These are phyloP conservation scores for Epizoanthus ramosus DNA, from an alignment of 92 coral and sea anemone species.

Conservation along the genomic window DNA sequence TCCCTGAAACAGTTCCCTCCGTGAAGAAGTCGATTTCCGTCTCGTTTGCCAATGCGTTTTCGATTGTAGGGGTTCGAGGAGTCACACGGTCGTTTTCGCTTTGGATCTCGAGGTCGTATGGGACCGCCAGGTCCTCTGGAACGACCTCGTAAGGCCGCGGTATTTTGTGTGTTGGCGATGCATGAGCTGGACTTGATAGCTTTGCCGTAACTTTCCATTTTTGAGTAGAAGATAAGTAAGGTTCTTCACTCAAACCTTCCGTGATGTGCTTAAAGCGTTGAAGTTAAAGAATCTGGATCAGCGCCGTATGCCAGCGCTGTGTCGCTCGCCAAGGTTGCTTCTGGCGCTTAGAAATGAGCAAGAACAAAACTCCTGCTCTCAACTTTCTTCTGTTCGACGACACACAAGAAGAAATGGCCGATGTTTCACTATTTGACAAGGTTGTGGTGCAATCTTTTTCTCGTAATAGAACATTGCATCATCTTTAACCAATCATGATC, in stretches of 20 bases:
- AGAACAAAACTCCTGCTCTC: background rate
- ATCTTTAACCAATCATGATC: slow-evolving; percentile 36
- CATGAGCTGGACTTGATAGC: background rate
- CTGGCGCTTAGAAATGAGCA: background rate
- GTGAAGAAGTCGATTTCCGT: slow-evolving; percentile 47
- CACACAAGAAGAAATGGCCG: background rate
- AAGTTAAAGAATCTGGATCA: slow-evolving; percentile 15
- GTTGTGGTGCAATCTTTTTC: slow-evolving; percentile 84
- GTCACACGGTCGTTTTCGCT: slow-evolving; percentile 33
- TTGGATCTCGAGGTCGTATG: slow-evolving; percentile 41
- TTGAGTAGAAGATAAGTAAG: background rate
- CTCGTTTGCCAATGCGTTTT: slow-evolving; percentile 40
- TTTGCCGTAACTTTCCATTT: slow-evolving; percentile 27
- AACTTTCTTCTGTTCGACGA: background rate
- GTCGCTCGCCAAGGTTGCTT: background rate
- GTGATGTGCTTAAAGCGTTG: slow-evolving; percentile 76
- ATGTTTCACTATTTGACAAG: slow-evolving; percentile 69
- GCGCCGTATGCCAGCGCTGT: slow-evolving; percentile 69
- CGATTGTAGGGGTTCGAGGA: slow-evolving; percentile 20
- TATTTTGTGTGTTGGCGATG: background rate
- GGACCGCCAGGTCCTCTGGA: slow-evolving; percentile 6
- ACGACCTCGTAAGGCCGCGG: slow-evolving; percentile 25
- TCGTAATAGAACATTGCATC: slow-evolving; percentile 27
- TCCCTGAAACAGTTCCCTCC: slow-evolving; percentile 11
- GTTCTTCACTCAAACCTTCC: slow-evolving; percentile 63